Evolutionary conservation across 2,113 vertebrate species (phyloP), one percentile per base, ranked within the genome.

Genomic region (Tyto alba): DNA sequence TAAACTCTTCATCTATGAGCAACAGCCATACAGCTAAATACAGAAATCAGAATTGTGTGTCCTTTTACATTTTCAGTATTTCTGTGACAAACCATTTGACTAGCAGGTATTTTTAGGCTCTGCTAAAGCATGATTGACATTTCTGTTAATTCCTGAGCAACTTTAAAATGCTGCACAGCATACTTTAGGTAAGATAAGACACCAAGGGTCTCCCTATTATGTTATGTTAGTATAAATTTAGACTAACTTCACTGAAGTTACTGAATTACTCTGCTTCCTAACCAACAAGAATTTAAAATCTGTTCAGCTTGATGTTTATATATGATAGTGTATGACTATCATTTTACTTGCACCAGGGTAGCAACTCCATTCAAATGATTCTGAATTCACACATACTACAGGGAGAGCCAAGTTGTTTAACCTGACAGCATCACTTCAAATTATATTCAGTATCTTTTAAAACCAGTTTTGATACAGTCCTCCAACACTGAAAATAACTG

Each of bases 141-240:
- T 85, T 93, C 89, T 95, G 64, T 60, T 96, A 87, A 96, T 95
- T 93, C 62, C 92, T 85, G 69, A 91, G 69, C 69, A 93, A 53
- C 80, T 85, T 36, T 89, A 73, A 89, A 94, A 85, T 64, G 53
- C 90, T 16, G 16, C 80, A 89, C 25, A 79, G 53, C 71, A 73
- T 60, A 53, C 53, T 82, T 73, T 1, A 67, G 84, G 83, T 53
- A 93, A 75, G 89, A 84, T 76, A 75, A 83, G 56, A 84, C 52
- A 64, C 60, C 53, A 41, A 73, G 32, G 26, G 10, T 29, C 22
- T 81, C 45, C 62, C 86, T 55, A 59, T 20, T 68, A 40, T 20
- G 16, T 20, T 68, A 40, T 20, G 16, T 68, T 77, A 72, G 36
- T 48, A 68, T 85, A 68, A 90, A 85, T 89, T 71, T 64, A 79